Conservation (phyloP, 2,888 invertebrate genomes). For the Drosophila putrida region DNA sequence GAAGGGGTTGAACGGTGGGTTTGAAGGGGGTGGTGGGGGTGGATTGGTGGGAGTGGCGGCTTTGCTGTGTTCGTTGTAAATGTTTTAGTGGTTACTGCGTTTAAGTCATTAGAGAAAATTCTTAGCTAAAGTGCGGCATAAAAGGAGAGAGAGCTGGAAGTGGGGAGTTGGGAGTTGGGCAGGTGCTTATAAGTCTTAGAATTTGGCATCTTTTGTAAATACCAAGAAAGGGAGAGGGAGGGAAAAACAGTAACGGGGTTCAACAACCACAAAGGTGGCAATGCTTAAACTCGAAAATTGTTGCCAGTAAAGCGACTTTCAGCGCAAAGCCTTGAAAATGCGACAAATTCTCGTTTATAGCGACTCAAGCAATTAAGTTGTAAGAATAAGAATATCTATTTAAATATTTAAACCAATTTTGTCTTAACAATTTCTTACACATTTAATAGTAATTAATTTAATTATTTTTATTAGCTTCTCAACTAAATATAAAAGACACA, state of each 20-base stretch:
- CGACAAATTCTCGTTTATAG: conserved; percentile 31
- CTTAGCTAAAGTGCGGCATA: conserved; percentile 70
- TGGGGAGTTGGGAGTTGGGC: background rate
- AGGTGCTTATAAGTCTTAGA: conserved; percentile 43
- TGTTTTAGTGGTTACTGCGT: conserved; percentile 78
- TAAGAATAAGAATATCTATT: background rate
- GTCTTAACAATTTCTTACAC: background rate
- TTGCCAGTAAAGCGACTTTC: conserved; percentile 34
- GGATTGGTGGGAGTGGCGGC: conserved; percentile 2
- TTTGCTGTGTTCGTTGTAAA: conserved; percentile 67
- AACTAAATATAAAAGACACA: background rate
- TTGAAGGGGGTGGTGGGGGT: conserved; percentile 2
- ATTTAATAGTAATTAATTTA: no score
- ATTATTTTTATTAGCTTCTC: background rate
- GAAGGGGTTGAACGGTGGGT: background rate
- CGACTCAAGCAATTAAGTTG: conserved; percentile 25
- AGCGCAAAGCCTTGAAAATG: conserved; percentile 21
- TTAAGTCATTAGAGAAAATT: conserved; percentile 81
- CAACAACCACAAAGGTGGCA: conserved; percentile 57
- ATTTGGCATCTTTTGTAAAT: conserved; percentile 53
- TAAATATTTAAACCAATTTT: background rate
- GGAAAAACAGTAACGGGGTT: background rate
- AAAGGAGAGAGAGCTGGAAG: conserved; percentile 47
- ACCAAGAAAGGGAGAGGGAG: background rate
- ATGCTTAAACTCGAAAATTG: conserved; percentile 38